Conservation (phyloP, 2,888 invertebrate genomes). For the Nowickia ferox region DNA sequence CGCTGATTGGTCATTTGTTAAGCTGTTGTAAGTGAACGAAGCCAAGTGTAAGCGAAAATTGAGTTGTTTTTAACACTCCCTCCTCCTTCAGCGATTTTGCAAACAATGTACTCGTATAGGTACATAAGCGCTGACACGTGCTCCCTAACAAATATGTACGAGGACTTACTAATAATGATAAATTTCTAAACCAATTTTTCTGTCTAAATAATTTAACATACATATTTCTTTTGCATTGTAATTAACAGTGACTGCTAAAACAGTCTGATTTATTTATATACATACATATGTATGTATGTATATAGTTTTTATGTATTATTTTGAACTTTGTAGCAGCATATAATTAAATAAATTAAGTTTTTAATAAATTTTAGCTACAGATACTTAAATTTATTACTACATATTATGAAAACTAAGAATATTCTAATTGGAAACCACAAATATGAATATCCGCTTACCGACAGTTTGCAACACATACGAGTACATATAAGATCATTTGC, state of each 20-base stretch:
- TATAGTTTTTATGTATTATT: neutral
- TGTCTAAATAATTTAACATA: neutral
- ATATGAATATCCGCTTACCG: constrained; percentile 14
- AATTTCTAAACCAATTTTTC: neutral
- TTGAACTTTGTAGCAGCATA: neutral
- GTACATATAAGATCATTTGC: neutral
- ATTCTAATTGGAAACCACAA: constrained; percentile 39
- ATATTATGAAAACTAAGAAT: constrained; percentile 12
- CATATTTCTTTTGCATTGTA: neutral
- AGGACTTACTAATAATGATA: neutral
- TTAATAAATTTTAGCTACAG: neutral
- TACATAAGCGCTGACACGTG: constrained; percentile 46
- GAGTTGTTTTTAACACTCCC: constrained; percentile 28
- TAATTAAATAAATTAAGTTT: neutral
- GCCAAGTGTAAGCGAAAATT: neutral
- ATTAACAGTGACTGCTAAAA: neutral
- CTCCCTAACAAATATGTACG: constrained; percentile 7
- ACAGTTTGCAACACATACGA: neutral
- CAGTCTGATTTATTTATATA: neutral
- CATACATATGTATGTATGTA: too few relatives aligned
- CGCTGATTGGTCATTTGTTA: constrained; percentile 5
- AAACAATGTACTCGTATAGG: constrained; percentile 20
- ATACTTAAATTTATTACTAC: neutral
- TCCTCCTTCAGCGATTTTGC: neutral
- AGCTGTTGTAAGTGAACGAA: neutral